Conservation (phyloP, 2,113 vertebrate genomes). For the Telmatochromis sp. region DNA sequence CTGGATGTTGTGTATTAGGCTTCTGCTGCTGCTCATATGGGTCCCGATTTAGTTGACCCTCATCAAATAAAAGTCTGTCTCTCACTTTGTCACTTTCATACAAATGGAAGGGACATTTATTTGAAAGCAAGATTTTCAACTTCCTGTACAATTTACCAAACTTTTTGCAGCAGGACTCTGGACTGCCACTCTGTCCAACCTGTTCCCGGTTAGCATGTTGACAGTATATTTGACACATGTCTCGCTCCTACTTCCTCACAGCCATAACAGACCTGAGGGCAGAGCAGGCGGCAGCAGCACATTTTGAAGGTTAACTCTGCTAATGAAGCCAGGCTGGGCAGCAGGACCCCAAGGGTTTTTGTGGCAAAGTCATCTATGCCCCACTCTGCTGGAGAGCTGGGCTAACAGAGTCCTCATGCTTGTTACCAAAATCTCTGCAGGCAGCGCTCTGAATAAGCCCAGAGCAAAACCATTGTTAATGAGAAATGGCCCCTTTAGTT, state of each 20-base stretch:
- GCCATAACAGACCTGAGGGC: slow-evolving; percentile 63
- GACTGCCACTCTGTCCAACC: slow-evolving; percentile 28
- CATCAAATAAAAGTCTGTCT: neutral
- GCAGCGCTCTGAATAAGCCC: neutral
- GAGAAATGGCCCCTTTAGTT: neutral
- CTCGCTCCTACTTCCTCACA: slow-evolving; percentile 51
- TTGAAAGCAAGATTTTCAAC: neutral
- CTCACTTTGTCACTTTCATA: neutral
- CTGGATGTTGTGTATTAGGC: neutral
- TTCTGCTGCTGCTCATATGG: neutral
- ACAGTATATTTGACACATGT: slow-evolving; percentile 54
- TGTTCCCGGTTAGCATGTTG: slow-evolving; percentile 51
- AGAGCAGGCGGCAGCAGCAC: slow-evolving; percentile 15
- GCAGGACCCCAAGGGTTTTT: slow-evolving; percentile 13
- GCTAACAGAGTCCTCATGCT: slow-evolving; percentile 23
- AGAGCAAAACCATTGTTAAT: slow-evolving; percentile 22
- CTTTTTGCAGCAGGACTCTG: slow-evolving; percentile 14
- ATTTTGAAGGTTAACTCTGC: slow-evolving; percentile 51
- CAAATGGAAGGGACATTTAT: neutral
- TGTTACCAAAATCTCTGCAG: slow-evolving; percentile 30
- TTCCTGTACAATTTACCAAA: slow-evolving; percentile 15
- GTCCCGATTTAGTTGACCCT: neutral
- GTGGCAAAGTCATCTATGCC: slow-evolving; percentile 23
- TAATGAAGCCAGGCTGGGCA: slow-evolving; percentile 59
- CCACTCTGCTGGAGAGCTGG: slow-evolving; percentile 44